Base-by-base conservation (phyloP, 2,797 vertebrate species). In the Petrocephalus sullivani region DNA sequence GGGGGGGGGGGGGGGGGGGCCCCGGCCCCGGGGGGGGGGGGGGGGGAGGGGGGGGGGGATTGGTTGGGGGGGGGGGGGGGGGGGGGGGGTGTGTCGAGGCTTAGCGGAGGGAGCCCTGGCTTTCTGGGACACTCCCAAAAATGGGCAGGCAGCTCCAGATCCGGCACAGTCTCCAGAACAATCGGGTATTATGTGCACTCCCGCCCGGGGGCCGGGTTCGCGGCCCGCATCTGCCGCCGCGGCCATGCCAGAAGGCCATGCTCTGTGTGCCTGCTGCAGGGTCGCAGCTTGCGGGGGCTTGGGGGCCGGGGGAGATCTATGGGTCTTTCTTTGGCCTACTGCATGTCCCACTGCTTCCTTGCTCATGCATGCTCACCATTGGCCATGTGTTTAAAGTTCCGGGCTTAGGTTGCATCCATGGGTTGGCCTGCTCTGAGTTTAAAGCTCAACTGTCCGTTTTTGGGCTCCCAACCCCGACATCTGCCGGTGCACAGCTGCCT, bases 191-290 rank as follows among this genome's bases (percentile, higher is more conserved):
- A 93, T 96, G 93, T 90, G 90, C 90, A 88, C 88, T 88, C 90
- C 91, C 88, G 88, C 90, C 91, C 92, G 91, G 92, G 92, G 89
- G 94, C 94, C 93, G 95, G 94, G 92, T 94, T 93, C 94, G 92
- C 95, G 94, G 96, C 95, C 95, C 95, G 95, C 94, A 95, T 89
- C 94, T 94, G 91, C 93, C 94, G 92, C 94, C 92, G 95, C 94
- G 95, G 95, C 91, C 84, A 1, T 64, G 93, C 94, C 91, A 94
- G 94, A 95, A 95, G 94, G 95, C 93, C 93, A 94, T 93, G 92
- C 94, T 95, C 95, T 95, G 94, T 96, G 92, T 92, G 92, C 87
- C 90, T 88, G 90, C 91, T 94, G 93, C 94, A 94, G 94, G 93
- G 90, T 92, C 90, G 92, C 93, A 93, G 90, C 83, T 87, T 87